Percentiles rank a stretch among this genome's conserved stretches.
These are phyloP conservation scores for Corvus moneduloides DNA, from an alignment of 2,113 vertebrate species.

Conservation along the genomic window DNA sequence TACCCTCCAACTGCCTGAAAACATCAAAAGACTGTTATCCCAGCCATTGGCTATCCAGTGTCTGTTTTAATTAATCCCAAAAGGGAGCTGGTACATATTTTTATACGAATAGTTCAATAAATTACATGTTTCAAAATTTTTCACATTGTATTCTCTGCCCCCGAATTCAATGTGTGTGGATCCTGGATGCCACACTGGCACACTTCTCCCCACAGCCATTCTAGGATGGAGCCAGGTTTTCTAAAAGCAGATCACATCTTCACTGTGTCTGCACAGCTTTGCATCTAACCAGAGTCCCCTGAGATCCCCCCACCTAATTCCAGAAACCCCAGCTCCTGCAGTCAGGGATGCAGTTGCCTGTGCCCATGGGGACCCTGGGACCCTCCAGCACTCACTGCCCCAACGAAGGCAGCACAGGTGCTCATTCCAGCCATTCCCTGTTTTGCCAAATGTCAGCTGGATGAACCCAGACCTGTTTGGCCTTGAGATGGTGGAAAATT, in stretches of 20 bases:
- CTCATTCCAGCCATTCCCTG: neutral
- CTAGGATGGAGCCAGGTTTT: neutral
- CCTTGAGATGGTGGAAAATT: neutral
- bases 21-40: neutral
- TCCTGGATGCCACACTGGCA: neutral
- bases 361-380: neutral
- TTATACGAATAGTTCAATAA: neutral
- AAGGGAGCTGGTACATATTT: neutral
- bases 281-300: neutral
- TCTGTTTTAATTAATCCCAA: neutral
- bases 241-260: neutral
- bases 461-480: neutral
- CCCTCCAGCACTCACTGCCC: accelerated
- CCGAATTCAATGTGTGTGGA: neutral
- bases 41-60: neutral
- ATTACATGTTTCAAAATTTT: neutral
- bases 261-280: neutral
- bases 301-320: neutral
- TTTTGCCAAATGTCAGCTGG: neutral
- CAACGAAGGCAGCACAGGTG: neutral
- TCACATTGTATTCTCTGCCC: neutral
- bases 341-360: accelerated
- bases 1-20: neutral
- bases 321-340: neutral
- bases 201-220: neutral